These are phyloP conservation scores for Leptodactylus fallax DNA, from an alignment of 2,797 vertebrate species.

Conservation along the genomic window DNA sequence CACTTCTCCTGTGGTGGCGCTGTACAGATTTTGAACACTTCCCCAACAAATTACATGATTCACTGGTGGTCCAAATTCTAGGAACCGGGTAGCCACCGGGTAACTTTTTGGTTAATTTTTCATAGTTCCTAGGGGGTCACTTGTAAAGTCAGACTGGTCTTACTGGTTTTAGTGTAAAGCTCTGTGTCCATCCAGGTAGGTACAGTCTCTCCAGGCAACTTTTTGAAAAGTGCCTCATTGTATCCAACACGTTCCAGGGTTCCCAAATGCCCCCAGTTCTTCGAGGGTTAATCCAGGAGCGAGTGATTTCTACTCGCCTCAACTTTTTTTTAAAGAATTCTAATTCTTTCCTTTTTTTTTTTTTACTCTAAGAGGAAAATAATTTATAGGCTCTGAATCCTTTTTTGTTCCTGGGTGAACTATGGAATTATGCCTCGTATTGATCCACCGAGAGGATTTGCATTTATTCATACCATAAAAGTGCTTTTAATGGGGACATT, in stretches of 20 bases:
- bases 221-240: not conserved
- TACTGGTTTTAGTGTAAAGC: no score
- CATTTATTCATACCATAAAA: constrained; percentile 84
- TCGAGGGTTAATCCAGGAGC: not conserved
- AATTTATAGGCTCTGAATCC: constrained; percentile 74
- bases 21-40: not conserved
- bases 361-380: constrained; percentile 68
- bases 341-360: constrained; percentile 70
- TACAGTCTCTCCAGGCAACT: not conserved
- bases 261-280: not conserved
- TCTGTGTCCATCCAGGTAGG: no score
- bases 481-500: constrained; percentile 80
- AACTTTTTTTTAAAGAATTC: constrained; percentile 56
- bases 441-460: constrained; percentile 81
- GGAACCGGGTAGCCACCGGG: no score
- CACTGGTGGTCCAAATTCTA: no score
- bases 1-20: not conserved
- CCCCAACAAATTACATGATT: not conserved
- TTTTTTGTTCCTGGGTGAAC: constrained; percentile 76
- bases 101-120: no score
- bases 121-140: no score
- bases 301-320: not conserved
- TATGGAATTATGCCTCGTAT: constrained; percentile 79
- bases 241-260: not conserved
- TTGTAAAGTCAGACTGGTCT: no score